Base-by-base conservation (phyloP, 2,888 invertebrate species). In the Prenolepis imparis region DNA sequence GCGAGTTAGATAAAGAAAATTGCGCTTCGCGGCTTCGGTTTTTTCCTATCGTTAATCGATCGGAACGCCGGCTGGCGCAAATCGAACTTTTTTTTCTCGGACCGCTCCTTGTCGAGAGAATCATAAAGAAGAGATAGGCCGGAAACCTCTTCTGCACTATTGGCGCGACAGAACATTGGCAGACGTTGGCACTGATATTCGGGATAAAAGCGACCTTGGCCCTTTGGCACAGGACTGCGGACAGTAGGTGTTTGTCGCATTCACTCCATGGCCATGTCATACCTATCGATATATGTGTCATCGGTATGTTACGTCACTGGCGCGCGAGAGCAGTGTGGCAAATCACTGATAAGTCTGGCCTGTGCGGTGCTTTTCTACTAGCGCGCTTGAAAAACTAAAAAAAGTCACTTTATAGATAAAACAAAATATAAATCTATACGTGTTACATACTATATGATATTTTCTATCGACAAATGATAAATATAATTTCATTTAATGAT, bases 141-240 rank as follows among this genome's bases (percentile, higher is more conserved):
- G 8, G 32, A 81, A 77, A 73, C 36, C 8, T 61, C 59, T 48
- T 36, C 48, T 21, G 70, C 67, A 80, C 72, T 66, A 48, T 86
- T 84, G 86, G 81, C 64, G 61, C 64, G 70, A 84, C 57, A 72
- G 63, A 52, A 52, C 85, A n/a, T n/a, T n/a, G n/a, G n/a, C n/a
- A n/a, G 59, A 68, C 73, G 83, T 41, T 66, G 61, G 41, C 75
- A 63, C 68, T 86, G 55, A 39, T 63, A 61, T 77, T 64, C 74
- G 84, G 82, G 82, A 88, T 83, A 85, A 86, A 88, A 83, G 77
- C 78, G 86, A 87, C 91, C 90, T 91, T 91, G 90, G 86, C 86
- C 88, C 39, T 78, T 89, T 88, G 86, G 83, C 86, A 86, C 80
- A 80, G 74, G 36, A 77, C 67, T 85, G 81, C 84, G 74, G 66